These are phyloP conservation scores for Platanista minor DNA, from an alignment of 2,113 vertebrate species.

Conservation along the genomic window DNA sequence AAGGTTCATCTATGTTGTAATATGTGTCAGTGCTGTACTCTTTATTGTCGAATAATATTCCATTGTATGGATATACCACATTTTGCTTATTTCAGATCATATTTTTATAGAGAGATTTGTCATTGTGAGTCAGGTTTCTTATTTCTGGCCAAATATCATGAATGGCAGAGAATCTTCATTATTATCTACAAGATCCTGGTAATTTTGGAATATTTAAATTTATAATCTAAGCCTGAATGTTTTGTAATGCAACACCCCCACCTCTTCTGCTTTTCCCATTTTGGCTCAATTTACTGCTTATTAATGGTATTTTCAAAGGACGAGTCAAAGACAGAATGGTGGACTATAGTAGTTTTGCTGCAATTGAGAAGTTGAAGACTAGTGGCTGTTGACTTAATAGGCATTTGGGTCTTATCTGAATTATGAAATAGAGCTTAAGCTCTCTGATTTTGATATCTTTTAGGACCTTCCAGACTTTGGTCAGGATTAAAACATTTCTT, in stretches of 20 bases:
- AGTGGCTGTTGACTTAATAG: neutral
- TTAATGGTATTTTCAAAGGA: neutral
- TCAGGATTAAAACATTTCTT: neutral
- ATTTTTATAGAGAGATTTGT: neutral
- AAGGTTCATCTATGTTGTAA: neutral
- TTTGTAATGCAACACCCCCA: neutral
- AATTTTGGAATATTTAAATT: slow-evolving; percentile 6
- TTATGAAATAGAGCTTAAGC: neutral
- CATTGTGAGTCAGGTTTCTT: neutral
- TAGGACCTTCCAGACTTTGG: neutral
- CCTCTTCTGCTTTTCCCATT: neutral
- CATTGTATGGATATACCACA: neutral
- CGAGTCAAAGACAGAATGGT: neutral
- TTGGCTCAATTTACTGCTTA: neutral
- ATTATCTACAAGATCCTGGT: neutral
- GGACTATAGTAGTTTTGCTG: neutral
- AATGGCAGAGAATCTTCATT: neutral
- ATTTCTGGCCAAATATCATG: neutral
- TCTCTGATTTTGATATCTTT: neutral
- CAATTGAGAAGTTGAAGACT: neutral
- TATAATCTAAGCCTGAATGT: neutral
- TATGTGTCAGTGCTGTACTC: neutral
- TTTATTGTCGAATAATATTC: neutral
- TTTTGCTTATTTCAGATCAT: slow-evolving; percentile 14
- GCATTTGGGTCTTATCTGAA: neutral